Base-by-base conservation (phyloP, 2,113 vertebrate genomes). In the Balaeniceps rex region DNA sequence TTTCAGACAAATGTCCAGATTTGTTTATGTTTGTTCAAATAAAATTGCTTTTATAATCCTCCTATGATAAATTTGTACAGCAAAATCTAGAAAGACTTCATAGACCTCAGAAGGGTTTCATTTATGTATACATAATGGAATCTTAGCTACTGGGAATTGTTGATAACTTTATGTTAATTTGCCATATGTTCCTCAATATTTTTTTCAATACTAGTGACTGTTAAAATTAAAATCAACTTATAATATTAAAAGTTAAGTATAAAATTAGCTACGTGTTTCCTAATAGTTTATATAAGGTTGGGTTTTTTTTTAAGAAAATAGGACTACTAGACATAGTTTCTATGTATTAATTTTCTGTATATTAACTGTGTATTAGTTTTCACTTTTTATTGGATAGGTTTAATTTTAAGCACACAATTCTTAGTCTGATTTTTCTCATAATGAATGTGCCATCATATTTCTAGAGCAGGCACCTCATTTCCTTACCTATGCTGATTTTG, bases 131-230 rank as follows among this genome's bases (percentile, higher is more conserved):
- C 81, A 93, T 96, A 97, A 98, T 86, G 19, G 46, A 96, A 96
- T 97, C 83, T 95, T 95, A 93, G 93, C 85, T 88, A 72, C 69
- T 89, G 80, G 83, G 95, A 96, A 90, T 76, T 91, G 60, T 94
- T 96, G 88, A 97, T 94, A 96, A 92, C 87, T 97, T 97, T 96
- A 97, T 96, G 90, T 60, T 97, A 97, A 97, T 97, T 97, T 97
- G 42, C 91, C 97, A 87, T 97, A 96, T 96, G 88, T 88, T 97
- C 82, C 66, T 68, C 36, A 90, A n/a, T 93, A 55, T 79, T 97
- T 54, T 95, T 95, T 79, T 77, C 80, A 83, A 68, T 95, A 72
- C 17, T 75, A 94, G n/a, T 78, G 69, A 93, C 34, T 91, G 36
- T 38, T 93, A 94, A 95, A 86, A 88, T 83, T 71, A 93, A 96